Evolutionary conservation across 2,888 invertebrate genomes (phyloP).

Genomic region (Mesochorus sp.): DNA sequence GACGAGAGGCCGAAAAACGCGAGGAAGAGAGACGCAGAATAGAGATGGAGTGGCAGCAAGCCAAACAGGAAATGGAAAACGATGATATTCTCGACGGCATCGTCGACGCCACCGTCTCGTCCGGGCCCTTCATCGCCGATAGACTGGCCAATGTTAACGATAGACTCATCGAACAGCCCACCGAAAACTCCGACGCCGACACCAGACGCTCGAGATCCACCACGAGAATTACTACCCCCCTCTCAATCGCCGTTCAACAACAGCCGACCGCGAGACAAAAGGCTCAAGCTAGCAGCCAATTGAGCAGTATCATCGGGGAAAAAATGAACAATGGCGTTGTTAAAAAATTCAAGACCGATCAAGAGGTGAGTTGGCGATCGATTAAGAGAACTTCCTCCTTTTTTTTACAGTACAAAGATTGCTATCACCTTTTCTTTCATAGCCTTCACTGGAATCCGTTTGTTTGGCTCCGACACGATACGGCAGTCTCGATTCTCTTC

Average conservation of each 20-base stretch:
- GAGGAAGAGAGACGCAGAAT: slow-evolving; percentile 83
- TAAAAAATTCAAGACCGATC: slow-evolving; percentile 82
- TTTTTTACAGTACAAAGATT: neutral
- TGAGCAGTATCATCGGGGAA: slow-evolving; percentile 70
- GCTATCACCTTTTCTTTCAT: slow-evolving; percentile 7
- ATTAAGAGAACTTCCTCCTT: neutral
- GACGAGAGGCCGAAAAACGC: slow-evolving; percentile 80
- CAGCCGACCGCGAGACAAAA: slow-evolving; percentile 72
- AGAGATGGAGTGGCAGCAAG: slow-evolving; percentile 83
- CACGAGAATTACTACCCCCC: slow-evolving; percentile 68
- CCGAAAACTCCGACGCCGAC: slow-evolving; percentile 62
- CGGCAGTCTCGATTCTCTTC: slow-evolving; percentile 84
- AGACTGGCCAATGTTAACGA: slow-evolving; percentile 72
- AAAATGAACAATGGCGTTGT: slow-evolving; percentile 78
- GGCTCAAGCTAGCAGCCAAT: slow-evolving; percentile 71
- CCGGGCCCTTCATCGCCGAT: slow-evolving; percentile 69
- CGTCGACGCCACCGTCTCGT: slow-evolving; percentile 79
- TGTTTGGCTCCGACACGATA: slow-evolving; percentile 78
- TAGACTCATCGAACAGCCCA: slow-evolving; percentile 66
- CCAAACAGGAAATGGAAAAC: slow-evolving; percentile 83
- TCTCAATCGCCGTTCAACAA: slow-evolving; percentile 75
- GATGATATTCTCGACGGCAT: slow-evolving; percentile 83
- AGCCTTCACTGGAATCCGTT: slow-evolving; percentile 72
- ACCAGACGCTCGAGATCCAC: slow-evolving; percentile 69
- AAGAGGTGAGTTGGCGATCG: slow-evolving; percentile 73